Conservation (phyloP, 2,797 vertebrate species). For the Glossophaga mutica region DNA sequence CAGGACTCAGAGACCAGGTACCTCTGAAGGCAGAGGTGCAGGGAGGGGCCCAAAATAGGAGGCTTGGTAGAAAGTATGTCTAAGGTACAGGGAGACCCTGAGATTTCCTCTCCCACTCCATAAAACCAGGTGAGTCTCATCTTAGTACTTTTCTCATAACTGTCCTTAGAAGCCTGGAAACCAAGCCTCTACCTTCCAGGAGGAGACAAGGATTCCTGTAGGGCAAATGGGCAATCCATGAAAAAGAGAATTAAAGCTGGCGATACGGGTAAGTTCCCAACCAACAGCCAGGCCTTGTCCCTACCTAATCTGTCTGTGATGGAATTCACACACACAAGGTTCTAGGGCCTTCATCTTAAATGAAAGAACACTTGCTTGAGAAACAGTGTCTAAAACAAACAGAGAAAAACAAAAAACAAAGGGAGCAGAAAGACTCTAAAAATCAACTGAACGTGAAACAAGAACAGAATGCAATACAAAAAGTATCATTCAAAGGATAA, state of each 20-base stretch:
- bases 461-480: slow-evolving; percentile 23
- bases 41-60: not conserved
- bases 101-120: not conserved
- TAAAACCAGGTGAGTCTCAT: not conserved
- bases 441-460: slow-evolving; percentile 3
- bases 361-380: not conserved
- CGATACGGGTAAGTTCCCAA: not conserved
- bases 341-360: not conserved
- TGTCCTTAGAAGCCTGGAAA: not conserved
- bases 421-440: not conserved
- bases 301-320: not conserved
- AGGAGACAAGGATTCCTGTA: not conserved
- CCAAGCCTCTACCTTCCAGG: not conserved
- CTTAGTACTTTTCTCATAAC: not conserved
- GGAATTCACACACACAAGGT: not conserved
- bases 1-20: not conserved
- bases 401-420: not conserved
- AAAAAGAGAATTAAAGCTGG: not conserved
- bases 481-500: not conserved
- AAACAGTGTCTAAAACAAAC: not conserved
- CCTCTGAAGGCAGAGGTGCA: not conserved
- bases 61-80: not conserved
- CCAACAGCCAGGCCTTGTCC: not conserved
- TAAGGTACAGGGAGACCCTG: not conserved
- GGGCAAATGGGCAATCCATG: not conserved